A percentile compares a stretch with the other conserved stretches of the same genome.
Conservation (phyloP, 2,797 vertebrate genomes). For the Pangasius macronema region DNA sequence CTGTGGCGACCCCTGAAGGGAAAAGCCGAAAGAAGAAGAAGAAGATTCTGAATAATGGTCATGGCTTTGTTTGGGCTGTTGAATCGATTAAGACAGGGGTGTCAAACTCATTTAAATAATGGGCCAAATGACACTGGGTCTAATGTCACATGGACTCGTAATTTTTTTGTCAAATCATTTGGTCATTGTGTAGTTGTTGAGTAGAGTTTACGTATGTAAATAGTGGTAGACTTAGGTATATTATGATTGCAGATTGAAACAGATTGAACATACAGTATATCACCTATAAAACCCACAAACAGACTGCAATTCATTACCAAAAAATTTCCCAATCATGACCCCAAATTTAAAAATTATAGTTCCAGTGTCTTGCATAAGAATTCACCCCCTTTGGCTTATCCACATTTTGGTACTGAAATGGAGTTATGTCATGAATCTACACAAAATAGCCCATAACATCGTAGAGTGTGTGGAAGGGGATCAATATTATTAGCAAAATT, state of each 20-base stretch:
- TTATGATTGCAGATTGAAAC: not conserved
- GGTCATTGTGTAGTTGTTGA: too few species aligned
- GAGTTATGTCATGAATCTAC: not conserved
- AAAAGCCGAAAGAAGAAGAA: too few species aligned
- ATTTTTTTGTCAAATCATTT: too few species aligned
- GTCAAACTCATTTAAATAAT: not conserved
- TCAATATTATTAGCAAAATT: not conserved
- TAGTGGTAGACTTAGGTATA: too few species aligned
- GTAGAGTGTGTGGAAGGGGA: not conserved
- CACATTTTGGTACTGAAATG: not conserved
- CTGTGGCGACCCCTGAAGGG: too few species aligned
- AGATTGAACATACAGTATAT: not conserved
- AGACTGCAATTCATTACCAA: not conserved
- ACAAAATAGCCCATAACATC: not conserved
- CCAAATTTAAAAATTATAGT: not conserved
- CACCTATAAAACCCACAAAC: not conserved
- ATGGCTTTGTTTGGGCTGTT: not conserved
- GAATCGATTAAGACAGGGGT: not conserved
- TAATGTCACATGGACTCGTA: not conserved
- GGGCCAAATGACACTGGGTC: not conserved
- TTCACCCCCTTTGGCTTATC: not conserved
- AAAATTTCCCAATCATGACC: not conserved
- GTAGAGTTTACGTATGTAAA: too few species aligned
- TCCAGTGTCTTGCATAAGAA: not conserved
- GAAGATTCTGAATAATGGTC: not conserved